Evolutionary conservation across 2,113 vertebrate genomes (phyloP).

Genomic region (Entomyzon cyanotis): DNA sequence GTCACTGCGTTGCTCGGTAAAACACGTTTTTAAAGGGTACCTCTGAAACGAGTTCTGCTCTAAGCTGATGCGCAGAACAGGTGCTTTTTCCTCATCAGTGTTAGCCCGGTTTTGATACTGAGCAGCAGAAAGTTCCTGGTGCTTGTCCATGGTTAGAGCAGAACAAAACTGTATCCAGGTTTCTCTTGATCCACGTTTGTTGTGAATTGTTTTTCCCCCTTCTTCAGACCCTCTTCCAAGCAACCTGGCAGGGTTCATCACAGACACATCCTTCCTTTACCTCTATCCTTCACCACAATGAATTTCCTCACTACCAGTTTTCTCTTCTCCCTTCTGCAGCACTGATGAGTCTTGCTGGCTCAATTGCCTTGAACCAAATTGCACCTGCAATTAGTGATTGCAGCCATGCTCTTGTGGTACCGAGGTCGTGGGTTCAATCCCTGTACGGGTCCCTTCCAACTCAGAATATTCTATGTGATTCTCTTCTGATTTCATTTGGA

Average conservation of each 20-base stretch:
- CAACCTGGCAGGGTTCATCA: neutral
- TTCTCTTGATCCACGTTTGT: neutral
- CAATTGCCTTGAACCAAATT: neutral
- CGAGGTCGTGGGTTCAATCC: neutral
- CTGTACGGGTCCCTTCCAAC: neutral
- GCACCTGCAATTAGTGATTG: neutral
- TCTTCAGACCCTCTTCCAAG: neutral
- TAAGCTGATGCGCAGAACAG: neutral
- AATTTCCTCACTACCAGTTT: neutral
- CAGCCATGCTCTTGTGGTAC: neutral
- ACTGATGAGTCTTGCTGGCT: neutral
- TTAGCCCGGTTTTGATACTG: neutral
- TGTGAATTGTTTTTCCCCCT: accelerated
- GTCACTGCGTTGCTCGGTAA: accelerated
- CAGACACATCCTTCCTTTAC: neutral
- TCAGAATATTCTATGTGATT: neutral
- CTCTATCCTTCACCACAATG: neutral
- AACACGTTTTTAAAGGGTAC: accelerated
- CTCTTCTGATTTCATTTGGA: neutral
- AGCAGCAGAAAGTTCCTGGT: neutral
- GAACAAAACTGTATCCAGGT: no score
- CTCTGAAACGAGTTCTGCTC: neutral
- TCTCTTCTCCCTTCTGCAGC: neutral
- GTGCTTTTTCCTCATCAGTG: neutral
- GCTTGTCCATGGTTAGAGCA: neutral